phyloP scores from a whole-genome alignment of 2,113 vertebrate species.

The Notothenia coriiceps region DNA sequence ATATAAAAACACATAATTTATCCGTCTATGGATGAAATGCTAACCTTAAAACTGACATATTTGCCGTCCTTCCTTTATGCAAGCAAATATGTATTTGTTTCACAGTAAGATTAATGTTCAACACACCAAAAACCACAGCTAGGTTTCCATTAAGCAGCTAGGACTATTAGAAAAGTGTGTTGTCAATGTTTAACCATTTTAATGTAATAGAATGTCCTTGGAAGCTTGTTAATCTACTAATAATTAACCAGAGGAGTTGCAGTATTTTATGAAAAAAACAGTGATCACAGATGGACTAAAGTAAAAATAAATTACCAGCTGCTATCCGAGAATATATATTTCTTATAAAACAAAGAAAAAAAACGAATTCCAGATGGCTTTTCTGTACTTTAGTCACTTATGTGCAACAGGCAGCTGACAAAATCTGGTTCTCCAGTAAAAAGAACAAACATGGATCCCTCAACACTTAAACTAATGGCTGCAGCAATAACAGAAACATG shows the following conservation, averaged over 20 bases:
- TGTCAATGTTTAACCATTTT: slow-evolving; percentile 41
- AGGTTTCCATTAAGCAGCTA: too few species aligned
- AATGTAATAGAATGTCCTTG: neutral
- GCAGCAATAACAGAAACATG: neutral
- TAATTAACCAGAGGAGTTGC: slow-evolving; percentile 11
- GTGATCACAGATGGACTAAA: neutral
- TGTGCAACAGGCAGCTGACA: neutral
- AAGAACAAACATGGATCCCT: too few species aligned
- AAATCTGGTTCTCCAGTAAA: neutral
- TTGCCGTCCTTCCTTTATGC: too few species aligned
- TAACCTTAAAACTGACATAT: too few species aligned
- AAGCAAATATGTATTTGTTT: too few species aligned
- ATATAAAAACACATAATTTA: too few species aligned
- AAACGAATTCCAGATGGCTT: slow-evolving; percentile 12
- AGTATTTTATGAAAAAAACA: neutral
- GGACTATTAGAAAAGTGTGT: neutral
- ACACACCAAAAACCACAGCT: too few species aligned
- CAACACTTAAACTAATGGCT: too few species aligned
- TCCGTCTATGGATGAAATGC: too few species aligned
- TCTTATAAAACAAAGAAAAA: neutral
- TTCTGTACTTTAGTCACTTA: neutral
- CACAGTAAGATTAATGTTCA: too few species aligned
- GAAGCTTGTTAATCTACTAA: neutral
- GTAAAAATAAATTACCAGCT: neutral
- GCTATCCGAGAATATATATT: neutral